phyloP scores from a whole-genome alignment of 2,888 invertebrate species.

The Vanessa cardui region DNA sequence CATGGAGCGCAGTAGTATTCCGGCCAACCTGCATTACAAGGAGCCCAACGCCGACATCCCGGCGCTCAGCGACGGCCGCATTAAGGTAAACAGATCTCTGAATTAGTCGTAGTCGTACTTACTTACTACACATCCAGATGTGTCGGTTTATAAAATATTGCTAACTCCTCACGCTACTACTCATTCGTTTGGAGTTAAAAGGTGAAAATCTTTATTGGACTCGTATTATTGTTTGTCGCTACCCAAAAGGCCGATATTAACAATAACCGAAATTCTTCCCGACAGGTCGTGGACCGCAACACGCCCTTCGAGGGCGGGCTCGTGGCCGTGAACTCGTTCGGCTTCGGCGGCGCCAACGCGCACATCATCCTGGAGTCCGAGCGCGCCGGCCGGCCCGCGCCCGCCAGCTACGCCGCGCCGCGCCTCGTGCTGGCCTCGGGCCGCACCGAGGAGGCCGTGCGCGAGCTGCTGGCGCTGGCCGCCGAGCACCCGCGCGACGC shows the following conservation, averaged over 20 bases:
- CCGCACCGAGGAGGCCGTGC: slow-evolving; percentile 91
- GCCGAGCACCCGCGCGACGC: slow-evolving; percentile 85
- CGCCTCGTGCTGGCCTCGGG: slow-evolving; percentile 91
- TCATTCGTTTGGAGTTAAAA: too few species aligned
- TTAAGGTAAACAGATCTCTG: slow-evolving; percentile 82
- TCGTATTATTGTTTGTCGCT: too few species aligned
- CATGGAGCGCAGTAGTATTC: slow-evolving; percentile 95
- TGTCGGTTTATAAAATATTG: too few species aligned
- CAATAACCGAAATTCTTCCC: background rate
- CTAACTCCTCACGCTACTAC: too few species aligned
- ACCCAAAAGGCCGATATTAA: too few species aligned
- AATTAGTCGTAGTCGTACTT: too few species aligned
- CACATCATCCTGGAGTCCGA: slow-evolving; percentile 93
- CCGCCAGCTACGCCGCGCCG: slow-evolving; percentile 77
- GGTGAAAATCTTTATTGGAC: too few species aligned
- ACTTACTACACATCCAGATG: too few species aligned
- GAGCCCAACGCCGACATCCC: slow-evolving; percentile 95
- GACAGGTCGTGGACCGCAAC: slow-evolving; percentile 90
- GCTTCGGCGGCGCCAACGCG: slow-evolving; percentile 99
- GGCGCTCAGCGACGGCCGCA: slow-evolving; percentile 93
- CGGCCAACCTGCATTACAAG: slow-evolving; percentile 94
- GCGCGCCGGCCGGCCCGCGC: slow-evolving; percentile 80
- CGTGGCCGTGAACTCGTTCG: slow-evolving; percentile 97
- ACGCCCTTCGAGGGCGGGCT: slow-evolving; percentile 95
- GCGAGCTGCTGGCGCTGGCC: slow-evolving; percentile 84